These are phyloP conservation scores for Luscinia luscinia DNA, from an alignment of 2,797 vertebrate species.

Conservation along the genomic window DNA sequence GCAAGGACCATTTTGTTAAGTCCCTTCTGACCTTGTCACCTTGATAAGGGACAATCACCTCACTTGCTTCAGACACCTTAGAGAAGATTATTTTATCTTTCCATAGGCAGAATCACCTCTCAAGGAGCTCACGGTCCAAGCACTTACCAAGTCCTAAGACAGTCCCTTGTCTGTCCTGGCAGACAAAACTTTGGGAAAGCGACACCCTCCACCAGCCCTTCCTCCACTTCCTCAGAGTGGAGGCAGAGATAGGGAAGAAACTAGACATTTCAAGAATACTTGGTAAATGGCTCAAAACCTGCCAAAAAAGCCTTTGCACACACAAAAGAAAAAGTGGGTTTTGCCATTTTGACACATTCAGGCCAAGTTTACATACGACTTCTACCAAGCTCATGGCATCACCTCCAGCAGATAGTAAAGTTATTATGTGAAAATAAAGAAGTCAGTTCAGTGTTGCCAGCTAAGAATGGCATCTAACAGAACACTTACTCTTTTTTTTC, in stretches of 20 bases:
- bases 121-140: not conserved
- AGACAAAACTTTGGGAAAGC: not conserved
- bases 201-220: not conserved
- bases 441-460: not conserved
- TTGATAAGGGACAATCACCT: not conserved
- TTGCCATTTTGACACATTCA: not conserved
- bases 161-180: too few species aligned
- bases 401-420: not conserved
- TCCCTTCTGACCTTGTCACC: not conserved
- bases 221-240: not conserved
- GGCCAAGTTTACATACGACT: not conserved
- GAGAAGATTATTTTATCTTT: not conserved
- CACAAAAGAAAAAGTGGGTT: not conserved
- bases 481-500: not conserved
- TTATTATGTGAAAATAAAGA: not conserved
- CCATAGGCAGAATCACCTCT: not conserved
- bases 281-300: not conserved
- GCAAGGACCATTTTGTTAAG: not conserved
- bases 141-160: not conserved
- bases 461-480: not conserved
- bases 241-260: not conserved
- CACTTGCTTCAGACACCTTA: not conserved
- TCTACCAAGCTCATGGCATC: not conserved
- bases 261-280: not conserved
- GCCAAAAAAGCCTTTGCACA: not conserved